Base-by-base conservation (phyloP, 2,113 vertebrate genomes). In the Oplegnathus fasciatus region DNA sequence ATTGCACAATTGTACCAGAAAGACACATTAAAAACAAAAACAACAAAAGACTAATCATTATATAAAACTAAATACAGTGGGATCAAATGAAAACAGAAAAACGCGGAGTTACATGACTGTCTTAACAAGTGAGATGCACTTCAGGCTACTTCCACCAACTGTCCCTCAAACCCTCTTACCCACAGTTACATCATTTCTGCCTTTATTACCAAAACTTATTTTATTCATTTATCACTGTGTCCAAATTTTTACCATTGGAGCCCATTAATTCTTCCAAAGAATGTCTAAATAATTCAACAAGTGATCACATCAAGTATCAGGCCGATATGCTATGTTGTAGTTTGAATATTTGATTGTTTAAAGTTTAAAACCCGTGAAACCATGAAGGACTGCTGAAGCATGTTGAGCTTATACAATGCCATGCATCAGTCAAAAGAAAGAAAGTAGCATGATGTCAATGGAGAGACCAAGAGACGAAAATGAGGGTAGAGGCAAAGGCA, bases 181-280 rank as follows among this genome's bases (percentile, higher is more conserved):
- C 9, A 24, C 34, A 48, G n/a, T 87, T 89, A 87, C 84, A 87
- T 89, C 69, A 87, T 70, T 50, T 58, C 2, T 1, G 50, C 55
- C 42, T 79, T 86, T n/a, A 83, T 75, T 60, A 65, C 42, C 26
- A 74, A 69, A 28, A 6, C 4, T 69, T 37, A 37, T 67, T 77
- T 72, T 4, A 57, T 46, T 52, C 18, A 42, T 73, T 24, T 13
- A 28, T 60, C 14, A 67, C 57, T 61, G 37, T 55, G 73, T 78
- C 42, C 37, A 54, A 28, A 58, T 34, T 55, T n/a, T 72, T 37
- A 37, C 44, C 34, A 65, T 14, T 64, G 60, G 15, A 30, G 44
- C 32, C 42, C 2, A 57, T 83, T 66, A 37, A 66, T 80, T 80
- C n/a, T 28, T 70, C 58, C 2, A 28, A 69, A 61, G 32, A 57